Percentiles rank a stretch among this genome's conserved stretches.
These are phyloP conservation scores for Phalanger gymnotis DNA, from an alignment of 2,797 vertebrate species.

Conservation along the genomic window DNA sequence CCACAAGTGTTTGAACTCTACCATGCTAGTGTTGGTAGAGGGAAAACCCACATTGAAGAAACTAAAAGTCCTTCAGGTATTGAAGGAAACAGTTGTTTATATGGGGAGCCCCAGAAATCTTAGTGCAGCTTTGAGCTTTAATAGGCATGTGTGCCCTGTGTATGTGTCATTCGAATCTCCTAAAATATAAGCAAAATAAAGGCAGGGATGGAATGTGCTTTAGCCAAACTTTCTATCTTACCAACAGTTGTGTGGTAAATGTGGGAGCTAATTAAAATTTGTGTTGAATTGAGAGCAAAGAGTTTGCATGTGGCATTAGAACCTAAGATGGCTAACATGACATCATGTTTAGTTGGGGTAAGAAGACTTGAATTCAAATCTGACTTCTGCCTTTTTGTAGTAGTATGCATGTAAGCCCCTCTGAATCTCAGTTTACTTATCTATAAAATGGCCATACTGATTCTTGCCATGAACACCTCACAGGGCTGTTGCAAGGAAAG, in stretches of 20 bases:
- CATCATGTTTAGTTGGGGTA: neutral
- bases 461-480: neutral
- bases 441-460: neutral
- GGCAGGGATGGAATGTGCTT: neutral
- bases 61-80: neutral
- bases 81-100: neutral
- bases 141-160: neutral
- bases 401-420: neutral
- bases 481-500: neutral
- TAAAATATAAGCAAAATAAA: neutral
- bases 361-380: neutral
- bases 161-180: neutral
- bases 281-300: neutral
- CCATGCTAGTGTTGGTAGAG: neutral
- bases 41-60: neutral
- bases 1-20: neutral
- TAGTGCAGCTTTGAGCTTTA: neutral
- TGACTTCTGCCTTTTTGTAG: neutral
- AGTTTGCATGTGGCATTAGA: neutral
- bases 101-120: neutral
- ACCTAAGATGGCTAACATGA: neutral
- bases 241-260: neutral
- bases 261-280: neutral
- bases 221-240: neutral
- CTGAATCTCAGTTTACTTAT: neutral